A percentile compares a stretch with the other conserved stretches of the same genome.
phyloP scores from a whole-genome alignment of 2,113 vertebrate genomes.

The Dendropsophus ebraccatus region DNA sequence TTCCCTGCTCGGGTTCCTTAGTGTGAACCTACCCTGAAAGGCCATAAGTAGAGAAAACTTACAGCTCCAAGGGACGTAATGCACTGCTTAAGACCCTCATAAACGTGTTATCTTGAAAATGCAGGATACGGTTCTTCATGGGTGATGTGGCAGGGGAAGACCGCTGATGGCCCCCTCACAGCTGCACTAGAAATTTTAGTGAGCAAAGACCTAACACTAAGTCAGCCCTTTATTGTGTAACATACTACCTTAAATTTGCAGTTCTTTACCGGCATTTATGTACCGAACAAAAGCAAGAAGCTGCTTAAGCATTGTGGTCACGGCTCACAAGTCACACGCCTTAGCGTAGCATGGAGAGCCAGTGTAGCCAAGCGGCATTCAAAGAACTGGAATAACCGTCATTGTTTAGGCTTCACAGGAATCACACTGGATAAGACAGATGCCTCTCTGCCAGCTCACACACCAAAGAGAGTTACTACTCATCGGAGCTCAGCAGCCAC shows the following conservation, averaged over 20 bases:
- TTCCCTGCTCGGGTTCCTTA: too few species aligned
- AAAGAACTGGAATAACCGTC: neutral
- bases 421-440: neutral
- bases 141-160: too few species aligned
- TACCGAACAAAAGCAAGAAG: neutral
- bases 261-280: too few species aligned
- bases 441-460: neutral
- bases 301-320: neutral
- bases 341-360: neutral
- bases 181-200: too few species aligned
- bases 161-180: too few species aligned
- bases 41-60: neutral
- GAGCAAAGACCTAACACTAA: neutral
- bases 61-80: neutral
- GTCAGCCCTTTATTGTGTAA: neutral
- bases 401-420: neutral
- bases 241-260: neutral
- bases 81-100: neutral
- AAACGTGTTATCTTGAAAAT: neutral
- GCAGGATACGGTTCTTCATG: neutral
- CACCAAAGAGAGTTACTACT: neutral
- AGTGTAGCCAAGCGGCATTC: neutral
- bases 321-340: neutral
- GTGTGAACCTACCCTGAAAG: too few species aligned
- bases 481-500: slow-evolving; percentile 4